Evolutionary conservation across 1,140 invertebrate genomes (phyloP).

Genomic region (Atopsyche davidsoni): DNA sequence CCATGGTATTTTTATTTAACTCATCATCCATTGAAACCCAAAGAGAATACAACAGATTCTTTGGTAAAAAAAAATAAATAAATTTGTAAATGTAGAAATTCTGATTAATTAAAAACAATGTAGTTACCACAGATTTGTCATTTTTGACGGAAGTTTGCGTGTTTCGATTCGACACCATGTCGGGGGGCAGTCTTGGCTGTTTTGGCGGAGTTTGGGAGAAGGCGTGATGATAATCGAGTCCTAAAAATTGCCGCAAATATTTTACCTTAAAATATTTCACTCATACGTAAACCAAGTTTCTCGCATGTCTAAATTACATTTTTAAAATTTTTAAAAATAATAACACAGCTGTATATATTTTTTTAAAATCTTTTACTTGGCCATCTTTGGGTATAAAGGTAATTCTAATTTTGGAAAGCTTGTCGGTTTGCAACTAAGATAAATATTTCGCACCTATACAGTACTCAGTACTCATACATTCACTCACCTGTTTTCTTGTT

Average conservation of each 20-base stretch:
- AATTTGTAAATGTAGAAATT: no score
- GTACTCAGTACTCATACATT: background rate
- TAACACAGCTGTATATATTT: no score
- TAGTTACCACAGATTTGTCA: conserved; percentile 12
- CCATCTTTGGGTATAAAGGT: no score
- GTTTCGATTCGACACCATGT: conserved; percentile 48
- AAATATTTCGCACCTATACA: background rate
- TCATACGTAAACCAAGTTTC: background rate
- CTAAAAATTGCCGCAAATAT: no score
- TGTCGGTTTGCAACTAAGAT: background rate
- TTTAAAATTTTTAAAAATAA: background rate
- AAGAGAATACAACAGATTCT: no score
- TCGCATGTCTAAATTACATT: background rate
- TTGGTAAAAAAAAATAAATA: no score
- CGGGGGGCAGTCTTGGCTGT: conserved; percentile 42
- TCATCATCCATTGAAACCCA: no score
- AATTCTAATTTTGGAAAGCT: background rate
- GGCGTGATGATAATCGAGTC: conserved; percentile 55
- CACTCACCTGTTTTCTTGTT: conserved; percentile 47
- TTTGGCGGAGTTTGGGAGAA: conserved; percentile 58
- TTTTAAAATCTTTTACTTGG: no score
- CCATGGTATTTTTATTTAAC: no score
- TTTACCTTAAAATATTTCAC: background rate
- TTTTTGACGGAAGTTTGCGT: conserved; percentile 51
- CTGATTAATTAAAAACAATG: no score